A percentile compares a stretch with the other conserved stretches of the same genome.
Evolutionary conservation across 2,113 vertebrate genomes (phyloP).

Genomic region (Zosterops borbonicus): DNA sequence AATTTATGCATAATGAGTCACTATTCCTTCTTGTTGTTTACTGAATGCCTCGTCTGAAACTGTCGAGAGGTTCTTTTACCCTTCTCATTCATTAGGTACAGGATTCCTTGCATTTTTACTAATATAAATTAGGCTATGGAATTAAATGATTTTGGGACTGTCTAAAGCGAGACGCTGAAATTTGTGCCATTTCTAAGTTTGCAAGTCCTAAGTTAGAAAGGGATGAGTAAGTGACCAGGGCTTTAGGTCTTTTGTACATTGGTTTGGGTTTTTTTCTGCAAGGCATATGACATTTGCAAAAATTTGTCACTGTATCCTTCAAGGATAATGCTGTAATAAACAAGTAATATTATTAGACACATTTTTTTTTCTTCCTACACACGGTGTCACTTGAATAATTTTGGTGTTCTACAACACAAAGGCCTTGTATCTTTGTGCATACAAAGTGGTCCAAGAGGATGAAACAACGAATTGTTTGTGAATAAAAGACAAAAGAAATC

Average conservation of each 20-base stretch:
- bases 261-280: not conserved
- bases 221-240: not conserved
- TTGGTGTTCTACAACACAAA: not conserved
- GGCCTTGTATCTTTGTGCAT: constrained; percentile 12
- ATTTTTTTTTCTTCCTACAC: not conserved
- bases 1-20: not conserved
- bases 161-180: not conserved
- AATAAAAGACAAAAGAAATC: not conserved
- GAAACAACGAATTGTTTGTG: not conserved
- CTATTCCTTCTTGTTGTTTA: not conserved
- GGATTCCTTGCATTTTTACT: not conserved
- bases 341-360: not conserved
- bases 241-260: not conserved
- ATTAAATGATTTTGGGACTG: not conserved
- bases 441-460: not conserved
- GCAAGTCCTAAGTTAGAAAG: not conserved
- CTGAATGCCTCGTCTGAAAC: not conserved
- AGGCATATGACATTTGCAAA: not conserved
- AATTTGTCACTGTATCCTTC: not conserved
- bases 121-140: not conserved
- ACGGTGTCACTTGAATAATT: not conserved
- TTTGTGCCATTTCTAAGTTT: not conserved
- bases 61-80: not conserved
- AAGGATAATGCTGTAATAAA: not conserved
- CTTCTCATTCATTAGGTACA: not conserved